A percentile compares a stretch with the other conserved stretches of the same genome.
phyloP scores from a whole-genome alignment of 2,888 invertebrate genomes.

The Apodemia duryi region DNA sequence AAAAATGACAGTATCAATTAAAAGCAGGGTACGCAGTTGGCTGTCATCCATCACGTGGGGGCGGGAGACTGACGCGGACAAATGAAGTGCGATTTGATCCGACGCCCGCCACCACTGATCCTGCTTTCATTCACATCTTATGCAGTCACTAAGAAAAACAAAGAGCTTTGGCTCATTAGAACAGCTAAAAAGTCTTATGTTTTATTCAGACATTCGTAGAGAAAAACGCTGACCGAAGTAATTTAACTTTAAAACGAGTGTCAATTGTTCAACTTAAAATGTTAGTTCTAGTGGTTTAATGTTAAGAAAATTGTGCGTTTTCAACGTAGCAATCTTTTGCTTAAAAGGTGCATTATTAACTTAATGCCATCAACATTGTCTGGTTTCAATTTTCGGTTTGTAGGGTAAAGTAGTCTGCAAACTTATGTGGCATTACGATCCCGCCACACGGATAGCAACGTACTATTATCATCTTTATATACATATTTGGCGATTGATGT shows the following conservation, averaged over 20 bases:
- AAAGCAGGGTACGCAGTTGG: conserved; percentile 51
- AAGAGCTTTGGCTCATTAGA: conserved; percentile 63
- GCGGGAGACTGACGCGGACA: conserved; percentile 63
- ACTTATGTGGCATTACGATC: no score
- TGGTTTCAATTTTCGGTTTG: no score
- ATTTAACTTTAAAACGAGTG: conserved; percentile 73
- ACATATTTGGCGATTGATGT: no score
- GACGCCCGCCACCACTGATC: conserved; percentile 53
- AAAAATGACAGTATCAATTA: conserved; percentile 74
- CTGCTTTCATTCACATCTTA: conserved; percentile 69
- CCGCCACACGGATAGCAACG: no score
- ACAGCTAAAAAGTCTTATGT: conserved; percentile 66
- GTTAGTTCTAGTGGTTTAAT: conserved; percentile 45
- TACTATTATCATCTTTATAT: no score
- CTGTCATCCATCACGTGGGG: conserved; percentile 64
- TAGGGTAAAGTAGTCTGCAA: no score
- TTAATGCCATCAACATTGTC: no score
- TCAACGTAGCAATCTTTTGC: not conserved
- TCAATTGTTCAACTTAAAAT: conserved; percentile 61
- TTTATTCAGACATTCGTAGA: conserved; percentile 63
- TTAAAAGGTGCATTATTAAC: no score
- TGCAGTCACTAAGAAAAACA: conserved; percentile 69
- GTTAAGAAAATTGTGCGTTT: conserved; percentile 23
- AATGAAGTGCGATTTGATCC: conserved; percentile 77
- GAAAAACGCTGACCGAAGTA: conserved; percentile 62